phyloP scores from a whole-genome alignment of 30 jellyfish, hydroid and myxozoan genomes.

The Hydractinia echinata region DNA sequence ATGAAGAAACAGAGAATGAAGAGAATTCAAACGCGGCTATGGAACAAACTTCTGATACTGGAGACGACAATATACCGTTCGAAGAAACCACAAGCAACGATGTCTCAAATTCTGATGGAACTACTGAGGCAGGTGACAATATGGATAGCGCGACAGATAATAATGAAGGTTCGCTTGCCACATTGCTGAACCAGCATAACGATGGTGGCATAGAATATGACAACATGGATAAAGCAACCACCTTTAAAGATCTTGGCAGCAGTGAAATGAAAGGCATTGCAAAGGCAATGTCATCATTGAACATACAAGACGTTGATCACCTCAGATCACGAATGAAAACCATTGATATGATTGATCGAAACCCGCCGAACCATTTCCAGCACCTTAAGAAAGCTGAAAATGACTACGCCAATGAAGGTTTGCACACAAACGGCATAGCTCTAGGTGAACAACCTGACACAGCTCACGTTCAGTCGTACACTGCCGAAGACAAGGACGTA shows the following conservation, averaged over 20 bases:
- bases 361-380: neutral
- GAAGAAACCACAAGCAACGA: neutral
- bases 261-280: conserved; percentile 31
- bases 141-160: conserved; percentile 11
- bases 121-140: conserved; percentile 19
- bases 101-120: neutral
- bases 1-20: neutral
- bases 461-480: neutral
- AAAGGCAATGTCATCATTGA: conserved; percentile 16
- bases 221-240: conserved; percentile 29
- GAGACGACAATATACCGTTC: neutral
- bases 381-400: neutral
- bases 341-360: conserved; percentile 17
- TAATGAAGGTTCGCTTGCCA: neutral
- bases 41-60: neutral
- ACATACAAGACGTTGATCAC: conserved; percentile 24
- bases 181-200: neutral
- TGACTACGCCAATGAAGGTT: neutral
- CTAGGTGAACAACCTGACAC: neutral
- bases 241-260: conserved; percentile 9
- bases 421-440: conserved; percentile 3
- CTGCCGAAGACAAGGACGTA: neutral
- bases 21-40: neutral
- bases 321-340: conserved; percentile 19
- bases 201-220: conserved; percentile 28